Conservation (phyloP, 2,888 invertebrate genomes). For the Polyommatus iphigenia region DNA sequence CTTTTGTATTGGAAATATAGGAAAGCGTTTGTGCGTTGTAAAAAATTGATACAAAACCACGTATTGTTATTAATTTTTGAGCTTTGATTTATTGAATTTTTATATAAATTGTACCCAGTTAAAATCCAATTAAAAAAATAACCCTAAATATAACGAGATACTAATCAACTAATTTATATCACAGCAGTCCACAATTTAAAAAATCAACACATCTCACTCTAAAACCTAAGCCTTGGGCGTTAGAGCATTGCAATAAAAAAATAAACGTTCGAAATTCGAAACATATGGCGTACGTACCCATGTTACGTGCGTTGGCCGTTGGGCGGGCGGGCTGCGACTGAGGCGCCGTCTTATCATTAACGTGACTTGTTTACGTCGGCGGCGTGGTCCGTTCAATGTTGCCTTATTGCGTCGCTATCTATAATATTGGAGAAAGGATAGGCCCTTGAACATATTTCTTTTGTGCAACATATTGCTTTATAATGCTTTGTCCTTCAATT, state of each 20-base stretch:
- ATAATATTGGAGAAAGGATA: background rate
- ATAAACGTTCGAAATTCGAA: constrained; percentile 13
- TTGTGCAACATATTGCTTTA: background rate
- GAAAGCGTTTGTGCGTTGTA: background rate
- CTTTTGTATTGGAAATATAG: background rate
- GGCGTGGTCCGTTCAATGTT: constrained; percentile 64
- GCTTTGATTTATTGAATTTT: background rate
- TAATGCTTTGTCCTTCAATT: too few relatives aligned
- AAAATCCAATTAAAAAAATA: background rate
- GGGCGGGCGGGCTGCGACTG: constrained; percentile 74
- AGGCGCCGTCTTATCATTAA: constrained; percentile 67
- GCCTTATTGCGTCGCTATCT: constrained; percentile 47
- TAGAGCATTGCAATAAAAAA: constrained; percentile 1
- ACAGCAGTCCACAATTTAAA: background rate
- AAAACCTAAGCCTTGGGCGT: background rate
- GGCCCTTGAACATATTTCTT: background rate
- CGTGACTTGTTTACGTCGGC: constrained; percentile 66
- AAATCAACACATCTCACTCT: background rate
- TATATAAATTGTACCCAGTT: background rate
- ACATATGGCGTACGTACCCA: constrained; percentile 26
- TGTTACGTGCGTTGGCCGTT: constrained; percentile 31
- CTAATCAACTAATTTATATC: background rate
- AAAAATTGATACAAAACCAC: background rate
- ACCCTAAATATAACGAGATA: background rate
- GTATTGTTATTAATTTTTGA: background rate